Base-by-base conservation (phyloP, 1,140 invertebrate species). In the Hyles vespertilio region DNA sequence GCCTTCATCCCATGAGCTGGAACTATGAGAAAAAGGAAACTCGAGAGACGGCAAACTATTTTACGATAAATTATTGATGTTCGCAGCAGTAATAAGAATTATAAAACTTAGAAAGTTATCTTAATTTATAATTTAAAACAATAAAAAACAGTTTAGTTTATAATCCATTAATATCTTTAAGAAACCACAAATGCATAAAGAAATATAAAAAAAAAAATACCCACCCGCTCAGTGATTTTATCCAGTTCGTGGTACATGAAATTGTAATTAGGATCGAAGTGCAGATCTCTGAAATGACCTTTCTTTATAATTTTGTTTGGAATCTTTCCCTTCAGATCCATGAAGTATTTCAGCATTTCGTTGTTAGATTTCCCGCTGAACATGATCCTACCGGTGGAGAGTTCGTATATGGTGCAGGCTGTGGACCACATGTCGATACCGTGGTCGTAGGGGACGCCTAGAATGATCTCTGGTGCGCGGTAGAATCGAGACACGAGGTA, bases 281-380 rank as follows among this genome's bases (percentile, higher is more conserved):
- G 98, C 77, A 98, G 96, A 68, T 98, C 98, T 83, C 94, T 97
- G 80, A 99, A 99, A 51, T 94, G 92, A 32, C 97, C 97, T 86
- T 98, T 99, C 61, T 98, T 92, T 61, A 99, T 95, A 22, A 99
- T 91, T 84, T 98, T 98, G 87, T 99, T 99, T 1, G 98, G 97
- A 90, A 99, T 96, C 89, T 98, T 98, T 32, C 98, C 99, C 83
- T 99, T 99, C 3, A 99, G 89, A 77, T 99, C 99, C 98, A 99
- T 99, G 79, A 99, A 99, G 77, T 96, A 96, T 84, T 99, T 99
- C 34, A 99, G 91, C 99, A 99, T 99, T 91, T 99, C 96, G 89
- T 99, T 99, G 89, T 99, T 99, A 0, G 97, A 97, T 88, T 98
- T 98, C 5, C 99, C 99, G 59, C 97, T 95, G 83, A 99, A 99